Conservation (phyloP, 1,140 invertebrate species). For the Drosophila trapezifrons region DNA sequence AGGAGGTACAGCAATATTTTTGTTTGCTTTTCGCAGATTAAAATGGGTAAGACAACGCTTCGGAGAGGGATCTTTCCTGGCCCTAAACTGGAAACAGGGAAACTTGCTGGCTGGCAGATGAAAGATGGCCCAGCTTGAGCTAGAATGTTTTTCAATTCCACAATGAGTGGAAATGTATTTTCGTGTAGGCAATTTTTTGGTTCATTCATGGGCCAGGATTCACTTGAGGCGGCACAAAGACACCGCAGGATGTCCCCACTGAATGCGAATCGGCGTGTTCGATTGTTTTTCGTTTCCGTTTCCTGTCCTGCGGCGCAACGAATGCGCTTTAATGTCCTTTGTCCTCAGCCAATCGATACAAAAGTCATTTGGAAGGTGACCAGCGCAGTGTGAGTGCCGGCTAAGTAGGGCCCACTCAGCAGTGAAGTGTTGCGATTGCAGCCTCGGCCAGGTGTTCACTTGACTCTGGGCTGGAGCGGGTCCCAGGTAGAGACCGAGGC, state of each 20-base stretch:
- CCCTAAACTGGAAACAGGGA: constrained; percentile 1
- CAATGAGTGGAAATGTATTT: constrained; percentile 53
- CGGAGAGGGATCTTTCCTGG: no score
- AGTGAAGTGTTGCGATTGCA: constrained; percentile 44
- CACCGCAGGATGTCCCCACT: constrained; percentile 55
- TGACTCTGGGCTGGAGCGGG: not conserved
- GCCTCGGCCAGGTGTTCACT: constrained; percentile 60
- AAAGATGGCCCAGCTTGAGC: constrained; percentile 57
- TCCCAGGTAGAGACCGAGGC: constrained; percentile 25
- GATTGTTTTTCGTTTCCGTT: constrained; percentile 64
- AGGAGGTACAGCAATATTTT: constrained; percentile 2
- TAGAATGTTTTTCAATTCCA: constrained; percentile 52
- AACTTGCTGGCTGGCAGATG: constrained; percentile 42
- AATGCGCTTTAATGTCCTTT: constrained; percentile 72
- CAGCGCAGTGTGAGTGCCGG: constrained; percentile 32
- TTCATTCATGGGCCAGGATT: constrained; percentile 56
- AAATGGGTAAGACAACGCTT: constrained; percentile 9
- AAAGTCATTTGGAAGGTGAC: constrained; percentile 59
- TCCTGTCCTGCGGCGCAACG: constrained; percentile 73
- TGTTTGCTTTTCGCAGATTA: constrained; percentile 11
- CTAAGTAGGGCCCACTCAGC: constrained; percentile 69
- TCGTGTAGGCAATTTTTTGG: constrained; percentile 40
- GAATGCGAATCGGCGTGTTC: constrained; percentile 17
- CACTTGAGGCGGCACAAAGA: constrained; percentile 57
- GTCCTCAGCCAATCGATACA: constrained; percentile 60